These are phyloP conservation scores for Eublepharis macularius DNA, from an alignment of 2,113 vertebrate genomes.

Conservation along the genomic window DNA sequence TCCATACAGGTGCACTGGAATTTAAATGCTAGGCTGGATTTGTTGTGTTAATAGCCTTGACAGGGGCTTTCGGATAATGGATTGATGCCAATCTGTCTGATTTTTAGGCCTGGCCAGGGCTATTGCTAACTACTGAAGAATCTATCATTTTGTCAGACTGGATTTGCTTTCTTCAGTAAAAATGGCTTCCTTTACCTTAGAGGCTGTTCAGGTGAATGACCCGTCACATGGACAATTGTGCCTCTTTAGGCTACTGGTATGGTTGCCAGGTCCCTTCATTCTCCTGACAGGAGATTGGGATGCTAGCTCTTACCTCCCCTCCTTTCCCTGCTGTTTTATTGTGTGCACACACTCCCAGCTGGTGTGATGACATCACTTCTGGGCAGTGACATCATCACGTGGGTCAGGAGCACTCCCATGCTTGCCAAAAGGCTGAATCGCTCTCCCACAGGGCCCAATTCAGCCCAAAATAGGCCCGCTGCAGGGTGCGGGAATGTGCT, in stretches of 20 bases:
- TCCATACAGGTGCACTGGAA: background rate
- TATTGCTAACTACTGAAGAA: background rate
- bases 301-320: too few relatives aligned
- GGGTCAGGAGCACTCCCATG: too few relatives aligned
- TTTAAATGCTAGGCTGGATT: background rate
- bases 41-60: constrained; percentile 22
- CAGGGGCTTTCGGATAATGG: background rate
- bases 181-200: background rate
- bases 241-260: too few relatives aligned
- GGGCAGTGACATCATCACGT: too few relatives aligned
- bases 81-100: background rate
- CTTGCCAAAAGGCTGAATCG: too few relatives aligned
- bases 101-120: background rate
- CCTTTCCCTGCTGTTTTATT: too few relatives aligned
- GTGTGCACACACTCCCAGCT: too few relatives aligned
- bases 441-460: too few relatives aligned
- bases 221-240: background rate
- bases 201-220: background rate
- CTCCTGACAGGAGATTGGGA: too few relatives aligned
- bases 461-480: too few relatives aligned
- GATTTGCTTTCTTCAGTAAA: background rate
- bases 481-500: too few relatives aligned
- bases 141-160: background rate
- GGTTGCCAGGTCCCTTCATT: background rate
- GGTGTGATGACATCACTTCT: too few relatives aligned